These are phyloP conservation scores for Calephelis virginiensis DNA, from an alignment of 1,140 invertebrate species.

Conservation along the genomic window DNA sequence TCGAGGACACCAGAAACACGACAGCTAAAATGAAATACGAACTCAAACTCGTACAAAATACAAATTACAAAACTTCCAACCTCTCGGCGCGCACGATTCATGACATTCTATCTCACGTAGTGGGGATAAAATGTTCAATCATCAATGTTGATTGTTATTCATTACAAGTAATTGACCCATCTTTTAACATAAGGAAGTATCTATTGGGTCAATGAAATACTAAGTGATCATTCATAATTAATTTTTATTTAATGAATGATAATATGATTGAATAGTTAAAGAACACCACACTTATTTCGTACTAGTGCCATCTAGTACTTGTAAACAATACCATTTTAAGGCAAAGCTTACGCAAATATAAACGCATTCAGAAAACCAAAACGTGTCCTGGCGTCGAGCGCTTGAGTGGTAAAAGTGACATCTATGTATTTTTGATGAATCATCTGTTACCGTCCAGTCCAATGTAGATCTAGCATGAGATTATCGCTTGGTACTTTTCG, in stretches of 20 bases:
- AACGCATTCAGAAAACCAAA: too few species aligned
- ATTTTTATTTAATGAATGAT: too few species aligned
- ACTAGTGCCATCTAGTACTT: conserved; percentile 2
- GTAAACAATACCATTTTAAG: not conserved
- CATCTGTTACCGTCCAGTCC: too few species aligned
- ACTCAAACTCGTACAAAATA: conserved; percentile 22
- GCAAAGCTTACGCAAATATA: too few species aligned
- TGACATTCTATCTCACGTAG: conserved; percentile 38
- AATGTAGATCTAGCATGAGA: too few species aligned
- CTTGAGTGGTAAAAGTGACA: too few species aligned
- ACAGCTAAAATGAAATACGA: conserved; percentile 48
- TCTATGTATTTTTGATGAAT: too few species aligned
- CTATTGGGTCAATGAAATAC: not conserved
- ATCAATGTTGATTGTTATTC: not conserved
- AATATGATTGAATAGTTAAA: too few species aligned
- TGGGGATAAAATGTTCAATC: conserved; percentile 51
- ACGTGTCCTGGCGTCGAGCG: too few species aligned
- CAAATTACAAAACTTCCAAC: conserved; percentile 38
- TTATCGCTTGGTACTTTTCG: too few species aligned
- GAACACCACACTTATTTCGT: not conserved
- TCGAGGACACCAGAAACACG: conserved; percentile 62
- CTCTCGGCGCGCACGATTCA: conserved; percentile 60
- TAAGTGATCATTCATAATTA: too few species aligned
- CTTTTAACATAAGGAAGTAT: not conserved
- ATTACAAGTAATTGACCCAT: not conserved